Evolutionary conservation across 1,140 invertebrate species (phyloP).

Genomic region (Dreissena rostriformis): DNA sequence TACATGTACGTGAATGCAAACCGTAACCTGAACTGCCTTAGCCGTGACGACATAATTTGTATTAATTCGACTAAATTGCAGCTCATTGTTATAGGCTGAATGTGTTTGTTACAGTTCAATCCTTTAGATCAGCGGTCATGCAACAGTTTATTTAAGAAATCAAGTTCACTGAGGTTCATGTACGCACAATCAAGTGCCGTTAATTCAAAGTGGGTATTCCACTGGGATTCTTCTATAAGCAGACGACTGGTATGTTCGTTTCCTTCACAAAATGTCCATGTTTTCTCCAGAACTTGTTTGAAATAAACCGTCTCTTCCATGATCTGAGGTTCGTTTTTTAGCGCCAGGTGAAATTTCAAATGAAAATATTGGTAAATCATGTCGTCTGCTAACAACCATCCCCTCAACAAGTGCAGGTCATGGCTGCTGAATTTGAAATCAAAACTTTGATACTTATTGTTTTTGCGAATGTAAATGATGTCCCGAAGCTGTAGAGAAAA

Average conservation of each 20-base stretch:
- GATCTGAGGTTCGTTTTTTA: constrained; percentile 47
- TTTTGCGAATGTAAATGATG: constrained; percentile 73
- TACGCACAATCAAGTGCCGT: constrained; percentile 56
- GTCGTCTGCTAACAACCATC: constrained; percentile 57
- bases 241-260: constrained; percentile 6
- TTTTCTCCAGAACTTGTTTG: constrained; percentile 34
- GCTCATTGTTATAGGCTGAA: no score
- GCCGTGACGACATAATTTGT: no score
- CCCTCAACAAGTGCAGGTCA: constrained; percentile 24
- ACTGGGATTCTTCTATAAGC: constrained; percentile 32
- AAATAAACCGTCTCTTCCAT: constrained; percentile 58
- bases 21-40: no score
- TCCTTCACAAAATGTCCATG: constrained; percentile 52
- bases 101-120: no score
- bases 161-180: constrained; percentile 55
- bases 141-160: constrained; percentile 45
- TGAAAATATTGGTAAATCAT: constrained; percentile 64
- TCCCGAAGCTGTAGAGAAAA: constrained; percentile 82
- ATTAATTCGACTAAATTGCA: no score
- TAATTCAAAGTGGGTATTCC: constrained; percentile 58
- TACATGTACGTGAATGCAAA: no score
- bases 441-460: constrained; percentile 16
- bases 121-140: background rate
- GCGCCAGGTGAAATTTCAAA: constrained; percentile 39
- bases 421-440: constrained; percentile 26